phyloP scores from a whole-genome alignment of 1,140 invertebrate species.

The Drosophila serrata region DNA sequence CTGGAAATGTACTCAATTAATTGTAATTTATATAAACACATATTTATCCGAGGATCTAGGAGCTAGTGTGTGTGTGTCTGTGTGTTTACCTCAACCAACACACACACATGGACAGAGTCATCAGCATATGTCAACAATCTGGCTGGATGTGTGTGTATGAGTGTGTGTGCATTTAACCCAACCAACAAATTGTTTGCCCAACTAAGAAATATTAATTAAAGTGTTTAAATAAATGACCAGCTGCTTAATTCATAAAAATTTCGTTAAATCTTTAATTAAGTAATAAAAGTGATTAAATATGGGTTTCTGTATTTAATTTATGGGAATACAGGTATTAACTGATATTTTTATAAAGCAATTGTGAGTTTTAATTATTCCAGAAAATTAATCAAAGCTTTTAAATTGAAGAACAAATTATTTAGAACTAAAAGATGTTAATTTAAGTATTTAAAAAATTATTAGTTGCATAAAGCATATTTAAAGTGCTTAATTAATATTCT shows the following conservation, averaged over 20 bases:
- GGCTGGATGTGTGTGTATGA: background rate
- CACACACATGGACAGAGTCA: conserved; percentile 25
- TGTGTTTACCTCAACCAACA: conserved; percentile 11
- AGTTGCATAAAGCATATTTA: too few relatives aligned
- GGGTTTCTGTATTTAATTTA: background rate
- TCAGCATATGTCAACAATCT: conserved; percentile 59
- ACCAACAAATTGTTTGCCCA: conserved; percentile 28
- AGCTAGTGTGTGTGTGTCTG: background rate
- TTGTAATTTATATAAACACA: conserved; percentile 70
- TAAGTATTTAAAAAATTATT: too few relatives aligned
- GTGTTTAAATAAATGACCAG: background rate
- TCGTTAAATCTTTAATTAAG: background rate
- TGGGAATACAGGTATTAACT: background rate
- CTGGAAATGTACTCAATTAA: conserved; percentile 67
- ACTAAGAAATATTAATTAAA: conserved; percentile 16
- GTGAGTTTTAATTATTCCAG: too few relatives aligned
- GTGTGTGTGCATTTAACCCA: conserved; percentile 4
- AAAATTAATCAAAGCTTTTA: too few relatives aligned
- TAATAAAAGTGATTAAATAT: too few relatives aligned
- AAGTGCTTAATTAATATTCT: too few relatives aligned
- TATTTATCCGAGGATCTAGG: conserved; percentile 15
- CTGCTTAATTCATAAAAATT: background rate
- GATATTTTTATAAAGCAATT: background rate
- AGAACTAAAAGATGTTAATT: too few relatives aligned
- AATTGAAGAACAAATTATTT: too few relatives aligned